Evolutionary conservation across 2,797 vertebrate genomes (phyloP).

Genomic region (Paguma larvata): DNA sequence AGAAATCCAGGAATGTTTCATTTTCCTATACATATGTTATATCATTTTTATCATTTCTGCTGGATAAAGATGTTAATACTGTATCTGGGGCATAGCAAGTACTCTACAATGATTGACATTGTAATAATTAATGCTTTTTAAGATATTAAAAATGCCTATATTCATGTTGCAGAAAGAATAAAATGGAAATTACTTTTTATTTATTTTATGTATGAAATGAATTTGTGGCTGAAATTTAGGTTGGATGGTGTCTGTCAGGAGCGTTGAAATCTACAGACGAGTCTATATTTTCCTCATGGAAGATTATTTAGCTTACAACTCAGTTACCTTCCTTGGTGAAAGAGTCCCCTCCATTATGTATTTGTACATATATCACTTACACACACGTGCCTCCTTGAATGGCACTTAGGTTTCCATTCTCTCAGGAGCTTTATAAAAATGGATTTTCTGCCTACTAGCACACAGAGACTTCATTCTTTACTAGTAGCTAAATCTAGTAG

Average conservation of each 20-base stretch:
- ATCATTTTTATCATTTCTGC: background rate
- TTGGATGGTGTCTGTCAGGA: background rate
- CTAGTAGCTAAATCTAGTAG: background rate
- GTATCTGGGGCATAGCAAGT: background rate
- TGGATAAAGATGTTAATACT: background rate
- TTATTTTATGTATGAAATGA: conserved; percentile 1
- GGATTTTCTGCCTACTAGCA: background rate
- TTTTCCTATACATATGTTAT: background rate
- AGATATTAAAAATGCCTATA: background rate
- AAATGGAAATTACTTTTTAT: background rate
- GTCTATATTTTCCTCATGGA: background rate
- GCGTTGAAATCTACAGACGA: background rate
- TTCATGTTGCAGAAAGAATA: background rate
- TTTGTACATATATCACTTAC: no score
- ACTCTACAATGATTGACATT: background rate
- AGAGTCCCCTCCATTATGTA: background rate
- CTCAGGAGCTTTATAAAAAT: background rate
- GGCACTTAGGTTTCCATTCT: background rate
- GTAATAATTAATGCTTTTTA: background rate
- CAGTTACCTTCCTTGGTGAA: background rate
- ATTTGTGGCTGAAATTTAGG: background rate
- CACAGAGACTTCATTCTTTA: background rate
- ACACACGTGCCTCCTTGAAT: background rate
- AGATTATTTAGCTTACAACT: background rate
- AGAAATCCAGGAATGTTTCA: background rate